These are phyloP conservation scores for Tapirus indicus DNA, from an alignment of 2,797 vertebrate species.

Conservation along the genomic window DNA sequence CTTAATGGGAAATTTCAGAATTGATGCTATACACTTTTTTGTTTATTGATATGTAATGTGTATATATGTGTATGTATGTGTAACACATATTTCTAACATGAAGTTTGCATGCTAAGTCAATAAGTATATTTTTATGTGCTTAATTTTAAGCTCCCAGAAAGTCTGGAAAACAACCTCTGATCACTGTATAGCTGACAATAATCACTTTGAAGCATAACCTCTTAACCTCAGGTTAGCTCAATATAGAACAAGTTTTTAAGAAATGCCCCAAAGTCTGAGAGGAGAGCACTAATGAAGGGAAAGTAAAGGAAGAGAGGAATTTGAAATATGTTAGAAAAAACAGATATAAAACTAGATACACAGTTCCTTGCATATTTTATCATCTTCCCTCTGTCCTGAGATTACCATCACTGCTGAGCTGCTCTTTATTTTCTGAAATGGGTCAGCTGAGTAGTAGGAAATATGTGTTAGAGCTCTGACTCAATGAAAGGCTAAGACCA, in stretches of 20 bases:
- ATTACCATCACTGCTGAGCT: neutral
- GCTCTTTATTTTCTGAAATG: neutral
- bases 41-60: neutral
- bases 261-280: neutral
- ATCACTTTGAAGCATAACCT: neutral
- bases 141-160: neutral
- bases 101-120: neutral
- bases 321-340: neutral
- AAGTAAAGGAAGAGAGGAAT: neutral
- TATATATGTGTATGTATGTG: neutral
- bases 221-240: neutral
- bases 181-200: neutral
- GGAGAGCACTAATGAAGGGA: neutral
- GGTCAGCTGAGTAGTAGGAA: neutral
- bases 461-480: neutral
- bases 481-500: neutral
- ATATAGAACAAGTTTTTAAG: neutral
- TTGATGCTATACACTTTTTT: neutral
- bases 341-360: neutral
- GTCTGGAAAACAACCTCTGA: neutral
- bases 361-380: neutral
- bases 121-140: neutral
- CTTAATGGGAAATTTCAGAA: neutral
- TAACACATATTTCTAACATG: neutral
- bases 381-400: neutral